phyloP scores from a whole-genome alignment of 1,140 invertebrate species.

The Metaphire vulgaris region DNA sequence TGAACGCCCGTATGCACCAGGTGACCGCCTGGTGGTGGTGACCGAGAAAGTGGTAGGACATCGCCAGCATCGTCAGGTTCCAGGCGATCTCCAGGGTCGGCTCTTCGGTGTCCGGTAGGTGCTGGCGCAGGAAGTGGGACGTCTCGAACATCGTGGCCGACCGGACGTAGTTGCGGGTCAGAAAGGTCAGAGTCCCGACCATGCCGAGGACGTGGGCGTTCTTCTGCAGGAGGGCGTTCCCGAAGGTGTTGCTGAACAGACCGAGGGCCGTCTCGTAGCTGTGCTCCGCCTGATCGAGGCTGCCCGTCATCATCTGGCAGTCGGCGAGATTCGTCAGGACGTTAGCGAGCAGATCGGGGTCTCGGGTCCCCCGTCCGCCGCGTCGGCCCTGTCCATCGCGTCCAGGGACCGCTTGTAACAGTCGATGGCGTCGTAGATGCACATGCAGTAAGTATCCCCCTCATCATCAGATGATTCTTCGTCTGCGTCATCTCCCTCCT shows the following conservation, averaged over 20 bases:
- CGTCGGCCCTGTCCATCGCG: background rate
- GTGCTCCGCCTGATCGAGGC: slow-evolving; percentile 12
- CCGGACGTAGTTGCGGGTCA: slow-evolving; percentile 16
- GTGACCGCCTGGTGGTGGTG: background rate
- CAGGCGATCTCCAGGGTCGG: background rate
- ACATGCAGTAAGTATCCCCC: slow-evolving; percentile 10
- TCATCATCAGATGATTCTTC: background rate
- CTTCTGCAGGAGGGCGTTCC: slow-evolving; percentile 2
- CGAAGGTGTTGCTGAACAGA: background rate
- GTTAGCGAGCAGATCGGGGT: slow-evolving; percentile 10
- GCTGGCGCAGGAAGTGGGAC: background rate
- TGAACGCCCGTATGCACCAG: slow-evolving; percentile 9
- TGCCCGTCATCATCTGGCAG: slow-evolving; percentile 14
- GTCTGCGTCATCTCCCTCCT: no score
- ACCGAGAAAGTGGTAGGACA: slow-evolving; percentile 5
- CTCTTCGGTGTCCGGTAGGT: background rate
- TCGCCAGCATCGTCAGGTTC: slow-evolving; percentile 6
- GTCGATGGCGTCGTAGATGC: slow-evolving; percentile 10
- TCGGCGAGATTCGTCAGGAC: slow-evolving; percentile 13
- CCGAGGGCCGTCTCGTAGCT: slow-evolving; percentile 6
- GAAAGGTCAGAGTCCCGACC: slow-evolving; percentile 10
- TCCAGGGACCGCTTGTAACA: slow-evolving; percentile 5
- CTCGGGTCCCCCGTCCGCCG: background rate
- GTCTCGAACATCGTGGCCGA: slow-evolving; percentile 4
- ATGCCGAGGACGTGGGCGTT: slow-evolving; percentile 5